Evolutionary conservation across 2,797 vertebrate species (phyloP).

Genomic region (Echiichthys vipera): DNA sequence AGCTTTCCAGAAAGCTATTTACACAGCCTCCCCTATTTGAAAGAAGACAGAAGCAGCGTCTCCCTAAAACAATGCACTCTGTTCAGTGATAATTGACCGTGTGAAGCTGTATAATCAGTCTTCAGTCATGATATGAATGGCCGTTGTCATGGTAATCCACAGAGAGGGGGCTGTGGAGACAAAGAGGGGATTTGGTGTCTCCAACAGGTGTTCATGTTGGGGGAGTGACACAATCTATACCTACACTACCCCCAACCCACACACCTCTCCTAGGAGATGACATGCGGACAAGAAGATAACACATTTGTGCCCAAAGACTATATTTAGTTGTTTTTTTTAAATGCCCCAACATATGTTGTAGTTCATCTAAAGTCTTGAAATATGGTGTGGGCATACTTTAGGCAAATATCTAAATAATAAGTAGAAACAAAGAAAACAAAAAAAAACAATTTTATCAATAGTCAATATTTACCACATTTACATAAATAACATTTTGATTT

Average conservation of each 20-base stretch:
- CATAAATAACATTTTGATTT: no score
- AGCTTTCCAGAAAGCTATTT: constrained; percentile 49
- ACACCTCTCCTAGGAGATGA: constrained; percentile 25
- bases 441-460: no score
- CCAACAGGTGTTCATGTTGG: constrained; percentile 82
- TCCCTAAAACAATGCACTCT: constrained; percentile 68
- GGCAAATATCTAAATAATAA: no score
- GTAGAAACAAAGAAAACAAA: no score
- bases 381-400: no score
- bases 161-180: constrained; percentile 71
- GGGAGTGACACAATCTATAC: constrained; percentile 65
- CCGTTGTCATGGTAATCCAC: constrained; percentile 80
- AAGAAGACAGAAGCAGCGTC: constrained; percentile 30
- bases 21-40: constrained; percentile 11
- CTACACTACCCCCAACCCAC: constrained; percentile 44
- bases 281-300: constrained; percentile 18
- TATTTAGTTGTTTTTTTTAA: no score
- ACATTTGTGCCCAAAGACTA: no score
- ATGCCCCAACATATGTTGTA: no score
- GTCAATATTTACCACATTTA: no score
- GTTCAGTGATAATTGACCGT: constrained; percentile 71
- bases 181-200: constrained; percentile 84
- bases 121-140: constrained; percentile 75
- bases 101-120: constrained; percentile 78
- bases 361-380: no score